Evolutionary conservation across 1,140 invertebrate species (phyloP).

Genomic region (Lepidostoma basale): DNA sequence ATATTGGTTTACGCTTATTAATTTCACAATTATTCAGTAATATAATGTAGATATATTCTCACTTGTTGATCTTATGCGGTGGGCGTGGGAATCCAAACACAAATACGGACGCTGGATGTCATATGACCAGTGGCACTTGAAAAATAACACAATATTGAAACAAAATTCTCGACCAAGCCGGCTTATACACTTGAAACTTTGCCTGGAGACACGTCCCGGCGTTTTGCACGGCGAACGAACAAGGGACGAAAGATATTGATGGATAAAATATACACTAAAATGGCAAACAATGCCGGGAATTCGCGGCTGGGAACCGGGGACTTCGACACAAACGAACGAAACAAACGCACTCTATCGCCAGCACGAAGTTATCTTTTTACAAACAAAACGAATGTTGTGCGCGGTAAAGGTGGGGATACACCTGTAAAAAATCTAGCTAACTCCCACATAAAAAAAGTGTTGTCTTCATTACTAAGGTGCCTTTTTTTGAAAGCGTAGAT

Average conservation of each 20-base stretch:
- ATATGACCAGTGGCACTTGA: neutral
- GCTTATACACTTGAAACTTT: constrained; percentile 3
- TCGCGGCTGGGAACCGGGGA: neutral
- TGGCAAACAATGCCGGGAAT: neutral
- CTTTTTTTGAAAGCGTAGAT: no score
- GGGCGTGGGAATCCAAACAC: constrained; percentile 20
- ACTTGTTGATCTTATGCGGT: constrained; percentile 5
- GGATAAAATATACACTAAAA: neutral
- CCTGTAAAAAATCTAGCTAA: no score
- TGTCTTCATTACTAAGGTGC: no score
- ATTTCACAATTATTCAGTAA: no score
- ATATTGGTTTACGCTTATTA: no score
- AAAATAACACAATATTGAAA: constrained; percentile 24
- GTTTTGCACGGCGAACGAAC: neutral
- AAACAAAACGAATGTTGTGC: constrained; percentile 5
- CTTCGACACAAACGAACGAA: no score
- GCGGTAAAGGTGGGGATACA: neutral
- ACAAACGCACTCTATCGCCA: neutral
- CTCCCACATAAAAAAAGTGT: no score
- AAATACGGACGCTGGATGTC: neutral
- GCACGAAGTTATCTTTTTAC: constrained; percentile 18
- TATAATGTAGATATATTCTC: constrained; percentile 16
- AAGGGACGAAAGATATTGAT: neutral
- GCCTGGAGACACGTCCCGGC: neutral
- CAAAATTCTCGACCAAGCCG: constrained; percentile 1